Percentiles rank a stretch among this genome's conserved stretches.
These are phyloP conservation scores for Cantharis flavilabris DNA, from an alignment of 2,888 invertebrate species.

Conservation along the genomic window DNA sequence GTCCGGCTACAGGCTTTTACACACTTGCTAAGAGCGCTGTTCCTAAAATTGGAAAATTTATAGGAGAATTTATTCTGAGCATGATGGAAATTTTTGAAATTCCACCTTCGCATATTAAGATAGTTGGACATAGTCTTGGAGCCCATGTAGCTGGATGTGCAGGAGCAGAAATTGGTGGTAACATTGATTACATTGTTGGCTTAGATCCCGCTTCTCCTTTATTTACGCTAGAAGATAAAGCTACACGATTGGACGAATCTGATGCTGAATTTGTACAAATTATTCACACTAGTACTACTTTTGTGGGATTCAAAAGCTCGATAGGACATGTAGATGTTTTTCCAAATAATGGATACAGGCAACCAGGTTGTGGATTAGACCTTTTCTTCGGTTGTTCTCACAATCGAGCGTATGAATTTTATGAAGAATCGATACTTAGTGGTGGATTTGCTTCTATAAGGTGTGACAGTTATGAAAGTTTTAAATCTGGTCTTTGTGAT, in stretches of 20 bases:
- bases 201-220: slow-evolving; percentile 31
- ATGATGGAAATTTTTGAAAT: slow-evolving; percentile 20
- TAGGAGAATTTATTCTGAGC: slow-evolving; percentile 23
- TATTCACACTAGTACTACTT: slow-evolving; percentile 26
- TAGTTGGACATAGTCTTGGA: slow-evolving; percentile 33
- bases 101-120: slow-evolving; percentile 5
- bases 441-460: slow-evolving; percentile 40
- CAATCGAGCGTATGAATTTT: slow-evolving; percentile 47
- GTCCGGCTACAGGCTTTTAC: slow-evolving; percentile 12
- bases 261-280: slow-evolving; percentile 32
- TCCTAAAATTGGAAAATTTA: slow-evolving; percentile 22
- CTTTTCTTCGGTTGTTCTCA: slow-evolving; percentile 45
- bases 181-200: slow-evolving; percentile 30
- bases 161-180: slow-evolving; percentile 22
- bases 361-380: slow-evolving; percentile 33
- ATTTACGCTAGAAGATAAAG: slow-evolving; percentile 9
- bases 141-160: slow-evolving; percentile 31
- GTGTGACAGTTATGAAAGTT: slow-evolving; percentile 21
- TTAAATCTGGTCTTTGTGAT: slow-evolving; percentile 20
- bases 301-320: slow-evolving; percentile 28
- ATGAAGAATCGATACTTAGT: slow-evolving; percentile 46
- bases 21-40: slow-evolving; percentile 15
- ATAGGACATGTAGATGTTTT: slow-evolving; percentile 33
- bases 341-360: slow-evolving; percentile 31
- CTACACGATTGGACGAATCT: slow-evolving; percentile 23